Conservation (phyloP, 2,797 vertebrate species). For the Ficedula albicollis region DNA sequence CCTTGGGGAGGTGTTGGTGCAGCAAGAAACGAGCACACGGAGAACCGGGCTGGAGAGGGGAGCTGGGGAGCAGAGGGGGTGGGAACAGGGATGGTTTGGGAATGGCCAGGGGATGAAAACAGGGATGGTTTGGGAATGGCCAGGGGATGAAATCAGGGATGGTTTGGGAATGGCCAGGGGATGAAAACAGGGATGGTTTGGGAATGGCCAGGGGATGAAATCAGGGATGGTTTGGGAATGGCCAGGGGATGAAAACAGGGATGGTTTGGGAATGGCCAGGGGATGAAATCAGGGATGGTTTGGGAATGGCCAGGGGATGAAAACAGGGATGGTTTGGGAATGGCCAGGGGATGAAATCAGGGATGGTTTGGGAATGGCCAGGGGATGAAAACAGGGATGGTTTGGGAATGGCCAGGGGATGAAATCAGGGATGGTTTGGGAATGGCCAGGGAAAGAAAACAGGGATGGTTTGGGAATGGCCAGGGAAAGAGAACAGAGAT, state of each 20-base stretch:
- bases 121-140: fast-evolving
- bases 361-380: no score
- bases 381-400: not conserved
- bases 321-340: not conserved
- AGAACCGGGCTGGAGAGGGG: not conserved
- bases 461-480: fast-evolving
- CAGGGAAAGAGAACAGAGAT: fast-evolving
- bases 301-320: no score
- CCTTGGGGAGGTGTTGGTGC: not conserved
- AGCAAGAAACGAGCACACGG: fast-evolving
- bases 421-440: not conserved
- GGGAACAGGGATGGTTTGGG: not conserved
- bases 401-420: fast-evolving
- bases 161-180: fast-evolving
- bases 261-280: not conserved
- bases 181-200: not conserved
- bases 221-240: no score
- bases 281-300: not conserved
- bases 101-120: fast-evolving
- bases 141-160: fast-evolving
- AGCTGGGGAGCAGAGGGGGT: not conserved
- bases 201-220: fast-evolving
- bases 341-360: fast-evolving
- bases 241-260: no score
- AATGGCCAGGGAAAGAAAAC: fast-evolving